Base-by-base conservation (phyloP, 2,113 vertebrate genomes). In the Micronycteris hirsuta region DNA sequence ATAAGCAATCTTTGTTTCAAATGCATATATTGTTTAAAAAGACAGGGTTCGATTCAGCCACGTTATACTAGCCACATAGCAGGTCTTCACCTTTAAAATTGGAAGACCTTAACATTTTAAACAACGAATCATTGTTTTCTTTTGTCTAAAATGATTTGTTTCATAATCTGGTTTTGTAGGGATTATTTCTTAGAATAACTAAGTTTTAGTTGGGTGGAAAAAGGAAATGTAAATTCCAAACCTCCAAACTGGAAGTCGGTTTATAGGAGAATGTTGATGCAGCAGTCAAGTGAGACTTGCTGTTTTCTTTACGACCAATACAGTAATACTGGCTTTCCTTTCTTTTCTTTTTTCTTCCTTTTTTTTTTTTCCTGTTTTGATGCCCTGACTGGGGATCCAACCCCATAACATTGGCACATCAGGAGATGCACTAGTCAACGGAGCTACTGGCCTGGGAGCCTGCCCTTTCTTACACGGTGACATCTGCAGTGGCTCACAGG, bases 1-100 rank as follows among this genome's bases (percentile, higher is more conserved):
- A 83, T 95, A 92, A 96, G 73, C 67, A 92, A 89, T 73, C 74
- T 97, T 96, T 86, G 24, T 82, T 96, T 86, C 47, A 63, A 67
- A 43, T 49, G n/a, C 47, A 61, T 33, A 95, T 11, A 70, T 49
- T 70, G 36, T 19, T 77, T 12, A n/a, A 89, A 85, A 68, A 87
- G 58, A 26, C 1, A 38, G 1, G 78, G 22, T 58, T 77, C 4
- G 19, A 38, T 47, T 54, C 47, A 82, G 63, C 45, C 15, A 58
- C 6, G n/a, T 52, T 49, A 71, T 13, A 19, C 19, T 38, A 84
- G 84, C 61, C 15, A 47, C 12, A 47, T 10, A 77, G n/a, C 5
- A 78, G 12, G 41, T 20, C 52, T 28, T 84, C 10, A 76, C 4
- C 68, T 81, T 63, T 7, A 76, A 83, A 73, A 74, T 45, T 67